Percentiles rank a stretch among this genome's conserved stretches.
Conservation (phyloP, 2,888 invertebrate species). For the Fragum sueziense region DNA sequence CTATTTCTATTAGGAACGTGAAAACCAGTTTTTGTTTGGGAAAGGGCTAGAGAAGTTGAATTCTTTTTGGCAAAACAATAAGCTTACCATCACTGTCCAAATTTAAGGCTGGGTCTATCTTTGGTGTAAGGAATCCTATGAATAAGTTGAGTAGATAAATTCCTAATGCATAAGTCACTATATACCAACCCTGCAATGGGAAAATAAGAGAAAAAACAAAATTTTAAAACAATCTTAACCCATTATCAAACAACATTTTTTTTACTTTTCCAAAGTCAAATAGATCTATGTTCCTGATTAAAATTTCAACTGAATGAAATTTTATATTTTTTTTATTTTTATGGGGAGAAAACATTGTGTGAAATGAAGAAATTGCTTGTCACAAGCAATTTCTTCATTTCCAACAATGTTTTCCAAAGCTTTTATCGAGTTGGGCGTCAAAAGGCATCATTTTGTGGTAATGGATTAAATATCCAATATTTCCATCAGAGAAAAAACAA, state of each 20-base stretch:
- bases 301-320: too few relatives aligned
- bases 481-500: too few relatives aligned
- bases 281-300: too few relatives aligned
- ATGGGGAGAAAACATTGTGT: neutral
- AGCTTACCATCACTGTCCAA: slow-evolving; percentile 85
- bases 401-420: neutral
- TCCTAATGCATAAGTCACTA: slow-evolving; percentile 95
- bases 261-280: neutral
- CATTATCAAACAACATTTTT: neutral
- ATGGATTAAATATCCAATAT: too few relatives aligned
- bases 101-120: slow-evolving; percentile 97
- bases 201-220: neutral
- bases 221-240: too few relatives aligned
- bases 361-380: slow-evolving; percentile 2
- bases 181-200: slow-evolving; percentile 97
- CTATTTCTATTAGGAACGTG: too few relatives aligned
- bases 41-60: too few relatives aligned
- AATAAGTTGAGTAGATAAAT: slow-evolving; percentile 99
- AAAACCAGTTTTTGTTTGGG: too few relatives aligned
- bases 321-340: too few relatives aligned
- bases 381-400: neutral
- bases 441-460: too few relatives aligned
- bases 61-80: too few relatives aligned
- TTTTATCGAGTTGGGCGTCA: too few relatives aligned
- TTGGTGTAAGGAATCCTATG: slow-evolving; percentile 99